Percentiles rank a stretch among this genome's conserved stretches.
Evolutionary conservation across 2,797 vertebrate genomes (phyloP).

Genomic region (Limosa lapponica): DNA sequence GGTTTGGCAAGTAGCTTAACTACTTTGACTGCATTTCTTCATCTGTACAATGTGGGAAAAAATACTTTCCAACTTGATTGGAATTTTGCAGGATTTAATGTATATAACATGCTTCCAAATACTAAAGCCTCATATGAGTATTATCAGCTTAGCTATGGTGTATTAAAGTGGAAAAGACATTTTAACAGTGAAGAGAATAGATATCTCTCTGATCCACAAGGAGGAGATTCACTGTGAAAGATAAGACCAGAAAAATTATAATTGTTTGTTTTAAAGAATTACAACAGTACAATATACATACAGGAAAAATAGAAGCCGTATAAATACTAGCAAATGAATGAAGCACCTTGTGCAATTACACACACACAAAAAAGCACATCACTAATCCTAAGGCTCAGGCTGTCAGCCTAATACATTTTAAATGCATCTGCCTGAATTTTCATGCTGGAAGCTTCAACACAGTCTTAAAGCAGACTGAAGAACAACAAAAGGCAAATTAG

Average conservation of each 20-base stretch:
- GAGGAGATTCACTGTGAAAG: background rate
- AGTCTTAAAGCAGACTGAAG: background rate
- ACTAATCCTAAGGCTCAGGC: background rate
- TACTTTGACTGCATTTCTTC: constrained; percentile 39
- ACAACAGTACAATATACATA: background rate
- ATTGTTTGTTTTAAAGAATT: constrained; percentile 3
- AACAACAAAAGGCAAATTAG: background rate
- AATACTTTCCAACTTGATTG: constrained; percentile 40
- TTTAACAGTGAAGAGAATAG: background rate
- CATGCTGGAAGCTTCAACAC: background rate
- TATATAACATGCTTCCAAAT: constrained; percentile 4
- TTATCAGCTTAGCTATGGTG: constrained; percentile 8
- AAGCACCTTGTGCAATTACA: background rate
- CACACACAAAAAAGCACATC: background rate
- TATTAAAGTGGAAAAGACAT: background rate
- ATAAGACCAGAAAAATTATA: constrained; percentile 4
- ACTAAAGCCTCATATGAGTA: background rate
- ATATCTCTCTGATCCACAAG: background rate
- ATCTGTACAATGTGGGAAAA: constrained; percentile 56
- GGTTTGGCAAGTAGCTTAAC: constrained; percentile 64
- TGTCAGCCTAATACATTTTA: background rate
- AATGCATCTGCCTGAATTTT: background rate
- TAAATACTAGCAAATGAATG: background rate
- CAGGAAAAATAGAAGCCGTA: background rate
- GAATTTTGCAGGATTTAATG: constrained; percentile 45